Percentiles rank a stretch among this genome's conserved stretches.
Evolutionary conservation across 2,113 vertebrate species (phyloP).

Genomic region (Mus spicilegus): DNA sequence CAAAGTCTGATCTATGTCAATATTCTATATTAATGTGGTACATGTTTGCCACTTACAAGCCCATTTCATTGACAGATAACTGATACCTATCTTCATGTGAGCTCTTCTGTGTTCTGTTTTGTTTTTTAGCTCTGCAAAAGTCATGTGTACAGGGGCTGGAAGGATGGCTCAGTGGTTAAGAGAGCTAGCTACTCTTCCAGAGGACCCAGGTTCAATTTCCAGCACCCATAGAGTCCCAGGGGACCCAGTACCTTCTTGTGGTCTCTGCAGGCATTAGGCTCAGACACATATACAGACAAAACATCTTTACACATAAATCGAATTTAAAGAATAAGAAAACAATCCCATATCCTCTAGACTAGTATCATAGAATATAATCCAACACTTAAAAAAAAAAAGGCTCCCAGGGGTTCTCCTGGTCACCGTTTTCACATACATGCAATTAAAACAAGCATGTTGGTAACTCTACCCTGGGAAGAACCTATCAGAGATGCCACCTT

Average conservation of each 20-base stretch:
- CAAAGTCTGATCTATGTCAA: background rate
- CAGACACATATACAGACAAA: background rate
- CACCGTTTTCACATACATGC: background rate
- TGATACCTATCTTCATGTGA: background rate
- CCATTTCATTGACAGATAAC: background rate
- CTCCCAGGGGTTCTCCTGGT: background rate
- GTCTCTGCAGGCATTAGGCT: background rate
- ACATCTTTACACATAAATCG: background rate
- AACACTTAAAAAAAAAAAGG: background rate
- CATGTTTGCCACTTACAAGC: background rate
- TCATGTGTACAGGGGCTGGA: too few species aligned
- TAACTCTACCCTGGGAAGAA: background rate
- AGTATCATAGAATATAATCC: background rate
- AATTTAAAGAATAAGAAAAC: background rate
- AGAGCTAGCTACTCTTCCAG: background rate
- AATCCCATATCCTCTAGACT: background rate
- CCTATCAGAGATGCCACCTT: constrained; percentile 1
- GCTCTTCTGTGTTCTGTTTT: background rate
- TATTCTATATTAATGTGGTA: background rate
- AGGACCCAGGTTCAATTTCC: background rate
- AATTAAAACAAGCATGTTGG: background rate
- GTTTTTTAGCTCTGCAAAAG: background rate
- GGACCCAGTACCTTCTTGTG: background rate
- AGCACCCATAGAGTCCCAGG: background rate
- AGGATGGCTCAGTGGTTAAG: background rate